Base-by-base conservation (phyloP, 2,797 vertebrate species). In the Okamejei kenojei region DNA sequence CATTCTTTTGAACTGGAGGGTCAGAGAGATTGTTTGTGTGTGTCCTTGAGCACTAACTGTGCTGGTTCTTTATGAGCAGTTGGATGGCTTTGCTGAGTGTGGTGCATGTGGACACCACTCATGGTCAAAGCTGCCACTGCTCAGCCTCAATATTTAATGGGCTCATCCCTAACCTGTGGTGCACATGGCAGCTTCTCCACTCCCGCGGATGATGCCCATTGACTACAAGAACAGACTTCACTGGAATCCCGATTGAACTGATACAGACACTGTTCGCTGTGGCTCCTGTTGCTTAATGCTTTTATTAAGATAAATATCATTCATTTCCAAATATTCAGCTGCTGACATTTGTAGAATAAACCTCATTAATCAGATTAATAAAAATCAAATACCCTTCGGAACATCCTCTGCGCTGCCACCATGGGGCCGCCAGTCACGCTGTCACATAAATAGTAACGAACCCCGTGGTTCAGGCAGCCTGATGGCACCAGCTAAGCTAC, bases 281-380 rank as follows among this genome's bases (percentile, higher is more conserved):
- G 19, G 0, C 38, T 45, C 65, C 90, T 92, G 90, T 92, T 92
- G 68, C 68, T 76, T 73, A 29, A n/a, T 76, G 90, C 35, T 58
- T 92, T 76, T 76, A 74, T 73, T 73, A 92, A 92, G 90, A 92
- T 92, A 74, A 92, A 92, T 74, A 92, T 92, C 90, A 74, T 92
- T 92, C 73, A 92, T 38, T 92, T 92, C 35, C 68, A 92, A 74
- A 92, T 21, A 76, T 92, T 76, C 90, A 76, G 71, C 71, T 74
- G 90, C 38, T 92, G 90, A 76, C 90, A 92, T 92, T 76, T n/a
- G 71, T 15, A 74, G 90, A 92, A 92, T 92, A 92, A 92, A 92
- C 90, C 90, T 74, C 90, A 73, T 92, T 92, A 92, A 92, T 92
- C 90, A 45, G 90, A 23, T 76, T 73, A 92, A 92, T 76, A 76